Evolutionary conservation across 1,140 invertebrate species (phyloP).

Genomic region (Chironomus striatipennis): DNA sequence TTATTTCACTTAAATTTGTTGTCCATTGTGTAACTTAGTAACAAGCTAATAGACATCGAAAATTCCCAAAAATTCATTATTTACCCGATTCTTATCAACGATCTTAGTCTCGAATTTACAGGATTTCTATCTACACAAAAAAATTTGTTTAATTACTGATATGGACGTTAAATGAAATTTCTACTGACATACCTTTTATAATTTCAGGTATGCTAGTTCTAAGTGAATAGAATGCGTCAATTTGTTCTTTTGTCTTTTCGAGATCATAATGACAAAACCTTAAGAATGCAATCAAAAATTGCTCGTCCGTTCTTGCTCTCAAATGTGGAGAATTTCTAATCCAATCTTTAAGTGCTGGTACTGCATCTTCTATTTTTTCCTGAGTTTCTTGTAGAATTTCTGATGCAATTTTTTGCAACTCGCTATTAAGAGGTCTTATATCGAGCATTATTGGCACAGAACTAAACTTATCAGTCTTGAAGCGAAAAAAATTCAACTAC

Average conservation of each 20-base stretch:
- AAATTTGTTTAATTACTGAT: not conserved
- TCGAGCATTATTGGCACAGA: not conserved
- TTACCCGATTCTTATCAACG: not conserved
- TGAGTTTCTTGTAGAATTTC: not conserved
- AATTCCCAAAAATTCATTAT: not conserved
- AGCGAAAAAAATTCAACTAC: too few relatives aligned
- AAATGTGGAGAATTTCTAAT: not conserved
- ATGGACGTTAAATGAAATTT: too few relatives aligned
- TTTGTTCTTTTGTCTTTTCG: slow-evolving; percentile 48
- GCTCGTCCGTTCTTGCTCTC: slow-evolving; percentile 41
- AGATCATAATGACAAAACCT: slow-evolving; percentile 53
- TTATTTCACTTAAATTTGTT: too few relatives aligned
- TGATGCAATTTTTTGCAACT: slow-evolving; percentile 5
- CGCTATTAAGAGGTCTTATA: not conserved
- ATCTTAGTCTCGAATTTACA: not conserved
- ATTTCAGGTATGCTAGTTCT: slow-evolving; percentile 45
- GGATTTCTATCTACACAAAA: slow-evolving; percentile 20
- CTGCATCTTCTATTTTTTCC: not conserved
- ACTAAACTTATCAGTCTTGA: too few relatives aligned
- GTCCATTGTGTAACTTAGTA: too few relatives aligned
- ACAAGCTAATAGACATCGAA: too few relatives aligned
- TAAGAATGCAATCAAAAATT: slow-evolving; percentile 47
- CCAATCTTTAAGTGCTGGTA: not conserved
- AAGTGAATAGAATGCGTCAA: slow-evolving; percentile 50
- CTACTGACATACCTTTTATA: not conserved